Conservation (phyloP, 2,888 invertebrate genomes). For the Rhamphomyia laevipes region DNA sequence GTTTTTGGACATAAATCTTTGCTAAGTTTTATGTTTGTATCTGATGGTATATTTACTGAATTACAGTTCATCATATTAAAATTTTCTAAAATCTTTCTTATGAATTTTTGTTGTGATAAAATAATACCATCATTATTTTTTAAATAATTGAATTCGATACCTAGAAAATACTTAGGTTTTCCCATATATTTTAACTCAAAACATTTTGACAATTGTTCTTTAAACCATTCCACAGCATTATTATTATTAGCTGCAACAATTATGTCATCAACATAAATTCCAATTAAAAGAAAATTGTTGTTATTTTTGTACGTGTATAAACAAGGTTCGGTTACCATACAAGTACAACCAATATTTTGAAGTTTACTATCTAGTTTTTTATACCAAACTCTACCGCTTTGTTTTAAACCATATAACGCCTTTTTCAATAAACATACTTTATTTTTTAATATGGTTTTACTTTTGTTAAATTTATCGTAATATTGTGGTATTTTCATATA, state of each 20-base stretch:
- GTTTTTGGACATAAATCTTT: background rate
- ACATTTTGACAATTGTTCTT: background rate
- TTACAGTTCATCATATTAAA: conserved; percentile 6
- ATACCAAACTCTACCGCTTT: conserved; percentile 2
- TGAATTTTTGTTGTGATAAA: background rate
- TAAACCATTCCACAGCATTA: background rate
- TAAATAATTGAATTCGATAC: background rate
- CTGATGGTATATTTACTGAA: background rate
- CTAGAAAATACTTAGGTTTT: background rate
- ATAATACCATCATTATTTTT: background rate
- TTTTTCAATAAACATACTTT: conserved; percentile 1
- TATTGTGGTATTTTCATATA: background rate
- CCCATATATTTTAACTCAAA: background rate
- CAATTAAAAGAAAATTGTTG: background rate
- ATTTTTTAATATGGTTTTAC: background rate
- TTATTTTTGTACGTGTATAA: background rate
- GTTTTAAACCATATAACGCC: conserved; percentile 3
- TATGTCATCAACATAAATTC: background rate
- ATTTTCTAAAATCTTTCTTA: background rate
- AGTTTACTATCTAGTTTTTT: background rate
- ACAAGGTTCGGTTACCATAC: background rate
- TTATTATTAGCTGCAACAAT: background rate
- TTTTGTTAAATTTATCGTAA: background rate
- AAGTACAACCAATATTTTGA: background rate
- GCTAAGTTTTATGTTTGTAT: background rate